A percentile compares a stretch with the other conserved stretches of the same genome.
These are phyloP conservation scores for Drosophila navojoa DNA, from an alignment of 1,140 invertebrate genomes.

Conservation along the genomic window DNA sequence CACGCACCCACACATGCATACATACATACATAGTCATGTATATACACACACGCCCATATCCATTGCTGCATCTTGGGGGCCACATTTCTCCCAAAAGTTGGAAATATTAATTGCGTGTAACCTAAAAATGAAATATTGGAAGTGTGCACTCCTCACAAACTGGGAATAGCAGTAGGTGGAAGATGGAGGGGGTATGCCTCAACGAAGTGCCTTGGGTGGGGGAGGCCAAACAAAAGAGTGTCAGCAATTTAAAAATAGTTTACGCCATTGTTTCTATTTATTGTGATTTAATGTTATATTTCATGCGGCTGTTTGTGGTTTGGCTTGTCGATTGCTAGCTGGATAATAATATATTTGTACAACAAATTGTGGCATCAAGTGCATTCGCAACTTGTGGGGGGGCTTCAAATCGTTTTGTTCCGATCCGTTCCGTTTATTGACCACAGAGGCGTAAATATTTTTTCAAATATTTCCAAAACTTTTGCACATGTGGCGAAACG, in stretches of 20 bases:
- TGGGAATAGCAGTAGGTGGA: not conserved
- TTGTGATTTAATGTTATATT: constrained; percentile 59
- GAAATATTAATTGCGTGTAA: constrained; percentile 77
- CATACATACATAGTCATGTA: constrained; percentile 7
- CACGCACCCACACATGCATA: constrained; percentile 1
- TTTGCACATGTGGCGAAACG: constrained; percentile 80
- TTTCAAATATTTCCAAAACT: constrained; percentile 72
- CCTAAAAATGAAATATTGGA: constrained; percentile 72
- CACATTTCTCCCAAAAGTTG: constrained; percentile 36
- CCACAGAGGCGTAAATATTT: constrained; percentile 67
- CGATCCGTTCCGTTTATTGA: constrained; percentile 15
- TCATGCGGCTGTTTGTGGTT: constrained; percentile 10
- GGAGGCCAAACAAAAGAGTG: constrained; percentile 69
- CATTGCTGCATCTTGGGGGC: constrained; percentile 49
- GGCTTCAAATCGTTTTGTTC: constrained; percentile 17
- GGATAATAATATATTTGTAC: constrained; percentile 38
- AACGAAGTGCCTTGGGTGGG: not conserved
- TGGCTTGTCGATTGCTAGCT: constrained; percentile 21
- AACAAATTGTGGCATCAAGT: constrained; percentile 45
- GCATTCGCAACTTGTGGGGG: constrained; percentile 47
- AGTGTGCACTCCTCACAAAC: constrained; percentile 57
- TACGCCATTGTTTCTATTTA: constrained; percentile 71
- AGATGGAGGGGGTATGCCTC: constrained; percentile 4
- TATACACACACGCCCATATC: constrained; percentile 5
- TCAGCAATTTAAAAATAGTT: constrained; percentile 79